Conservation (phyloP, 2,888 invertebrate genomes). For the Selenia dentaria region DNA sequence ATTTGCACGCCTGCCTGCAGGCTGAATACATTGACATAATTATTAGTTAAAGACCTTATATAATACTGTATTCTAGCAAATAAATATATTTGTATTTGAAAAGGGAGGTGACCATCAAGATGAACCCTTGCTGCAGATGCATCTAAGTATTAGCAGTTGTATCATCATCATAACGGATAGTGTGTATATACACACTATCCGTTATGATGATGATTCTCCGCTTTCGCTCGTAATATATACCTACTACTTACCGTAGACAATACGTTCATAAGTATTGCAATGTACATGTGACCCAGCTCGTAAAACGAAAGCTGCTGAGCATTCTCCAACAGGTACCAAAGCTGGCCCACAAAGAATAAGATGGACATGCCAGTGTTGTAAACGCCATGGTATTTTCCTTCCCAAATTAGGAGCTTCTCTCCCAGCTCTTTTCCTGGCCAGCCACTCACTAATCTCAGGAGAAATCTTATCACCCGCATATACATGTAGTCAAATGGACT, state of each 20-base stretch:
- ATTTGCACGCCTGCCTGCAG: no score
- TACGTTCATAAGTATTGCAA: constrained; percentile 34
- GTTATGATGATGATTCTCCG: no score
- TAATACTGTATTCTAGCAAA: no score
- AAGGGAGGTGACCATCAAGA: no score
- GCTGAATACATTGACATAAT: no score
- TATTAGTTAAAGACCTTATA: no score
- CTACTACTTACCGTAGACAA: constrained; percentile 29
- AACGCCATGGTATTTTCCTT: constrained; percentile 12
- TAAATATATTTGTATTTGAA: no score
- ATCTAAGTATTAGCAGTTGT: no score
- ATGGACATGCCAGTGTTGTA: constrained; percentile 33
- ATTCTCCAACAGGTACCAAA: constrained; percentile 29
- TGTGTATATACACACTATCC: no score
- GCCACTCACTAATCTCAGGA: constrained; percentile 35
- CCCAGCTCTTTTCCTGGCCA: constrained; percentile 40
- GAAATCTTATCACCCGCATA: constrained; percentile 30
- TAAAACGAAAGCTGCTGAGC: constrained; percentile 27
- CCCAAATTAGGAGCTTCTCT: constrained; percentile 27
- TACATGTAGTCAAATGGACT: constrained; percentile 34
- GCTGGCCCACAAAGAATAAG: constrained; percentile 23
- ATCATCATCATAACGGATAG: no score
- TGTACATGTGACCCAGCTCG: constrained; percentile 34
- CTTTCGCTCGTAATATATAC: no score
- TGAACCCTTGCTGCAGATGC: no score